Base-by-base conservation (phyloP, 2,797 vertebrate genomes). In the Schizopygopsis pylzovi region DNA sequence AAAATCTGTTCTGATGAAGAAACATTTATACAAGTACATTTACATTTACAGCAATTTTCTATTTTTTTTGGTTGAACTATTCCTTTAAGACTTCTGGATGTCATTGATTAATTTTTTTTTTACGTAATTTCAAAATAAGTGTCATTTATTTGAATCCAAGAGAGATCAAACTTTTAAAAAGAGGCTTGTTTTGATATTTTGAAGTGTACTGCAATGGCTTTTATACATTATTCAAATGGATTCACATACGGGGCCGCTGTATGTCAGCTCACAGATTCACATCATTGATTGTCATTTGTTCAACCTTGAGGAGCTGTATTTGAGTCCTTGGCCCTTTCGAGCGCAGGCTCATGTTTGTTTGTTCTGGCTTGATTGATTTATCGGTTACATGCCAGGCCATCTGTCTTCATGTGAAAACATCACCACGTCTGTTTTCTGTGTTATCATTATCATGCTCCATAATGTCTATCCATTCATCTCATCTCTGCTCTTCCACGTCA, bases 381-480 rank as follows among this genome's bases (percentile, higher is more conserved):
- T 86, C 49, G 37, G 79, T 78, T 82, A 12, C 49, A 59, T 22
- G 37, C 43, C 63, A 33, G 43, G 39, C 73, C 81, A 77, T 77
- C 61, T 82, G 79, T 86, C 54, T 12, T 37, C 65, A 63, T 73
- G 20, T 68, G 11, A 72, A 81, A 78, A 59, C 73, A 56, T 83
- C n/a, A 16, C 22, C 56, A 47, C 10, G 43, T 79, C 79, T 86
- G 71, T 22, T 25, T 65, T 82, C 68, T 22, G 43, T 79, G 18
- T 76, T 81, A 70, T 56, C 76, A 79, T 79, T 77, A 76, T 86
- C 61, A 82, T 79, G 65, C 49, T 78, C 71, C 41, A 43, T 80
- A 85, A 82, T 41, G 76, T 79, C 68, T 73, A 41, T 71, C 86
- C 82, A 85, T 71, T 80, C 65, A 78, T 80, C 76, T 84, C 41